These are phyloP conservation scores for Frankliniella intonsa DNA, from an alignment of 2,888 invertebrate genomes.

Conservation along the genomic window DNA sequence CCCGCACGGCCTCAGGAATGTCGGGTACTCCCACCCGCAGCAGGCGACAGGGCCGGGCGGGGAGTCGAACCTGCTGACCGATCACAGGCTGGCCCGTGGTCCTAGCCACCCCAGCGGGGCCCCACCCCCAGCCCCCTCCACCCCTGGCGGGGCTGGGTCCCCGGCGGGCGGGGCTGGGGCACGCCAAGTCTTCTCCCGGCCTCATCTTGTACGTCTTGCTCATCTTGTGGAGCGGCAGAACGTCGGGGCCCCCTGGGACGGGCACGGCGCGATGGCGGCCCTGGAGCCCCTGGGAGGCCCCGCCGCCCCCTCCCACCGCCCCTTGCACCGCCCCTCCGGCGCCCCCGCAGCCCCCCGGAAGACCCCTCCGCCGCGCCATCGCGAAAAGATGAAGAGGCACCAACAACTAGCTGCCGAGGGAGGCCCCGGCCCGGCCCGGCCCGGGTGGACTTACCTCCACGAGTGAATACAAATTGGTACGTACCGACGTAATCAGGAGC, in stretches of 20 bases:
- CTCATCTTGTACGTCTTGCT: constrained; percentile 26
- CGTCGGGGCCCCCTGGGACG: constrained; percentile 17
- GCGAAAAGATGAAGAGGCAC: constrained; percentile 13
- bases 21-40: too few relatives aligned
- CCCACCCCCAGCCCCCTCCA: too few relatives aligned
- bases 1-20: too few relatives aligned
- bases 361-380: background rate
- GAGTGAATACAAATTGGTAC: constrained; percentile 23
- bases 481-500: background rate
- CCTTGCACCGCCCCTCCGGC: background rate
- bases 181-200: background rate
- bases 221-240: constrained; percentile 20
- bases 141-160: too few relatives aligned
- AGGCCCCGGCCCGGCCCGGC: background rate
- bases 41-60: too few relatives aligned
- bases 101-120: too few relatives aligned
- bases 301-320: constrained; percentile 9
- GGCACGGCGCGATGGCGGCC: constrained; percentile 10
- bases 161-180: too few relatives aligned
- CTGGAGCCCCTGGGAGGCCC: background rate
- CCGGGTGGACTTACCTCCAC: background rate
- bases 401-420: constrained; percentile 17
- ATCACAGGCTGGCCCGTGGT: too few relatives aligned
- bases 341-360: background rate
- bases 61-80: too few relatives aligned